These are phyloP conservation scores for Drosophila baimaii DNA, from an alignment of 1,140 invertebrate species.

Conservation along the genomic window DNA sequence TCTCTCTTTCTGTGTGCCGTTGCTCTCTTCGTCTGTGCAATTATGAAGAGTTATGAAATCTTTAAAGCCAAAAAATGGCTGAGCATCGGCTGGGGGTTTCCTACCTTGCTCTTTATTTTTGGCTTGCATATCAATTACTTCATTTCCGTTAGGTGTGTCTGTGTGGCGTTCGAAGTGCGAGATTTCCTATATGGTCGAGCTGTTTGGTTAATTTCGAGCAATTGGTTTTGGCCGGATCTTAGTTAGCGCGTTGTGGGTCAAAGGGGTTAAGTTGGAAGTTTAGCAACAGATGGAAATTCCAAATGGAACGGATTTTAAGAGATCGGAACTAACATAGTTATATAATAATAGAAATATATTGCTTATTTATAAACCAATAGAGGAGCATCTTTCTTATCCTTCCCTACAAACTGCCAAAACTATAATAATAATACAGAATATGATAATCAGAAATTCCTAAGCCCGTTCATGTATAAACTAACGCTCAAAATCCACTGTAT, in stretches of 20 bases:
- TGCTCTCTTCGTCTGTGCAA: conserved; percentile 27
- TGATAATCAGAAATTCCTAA: too few species aligned
- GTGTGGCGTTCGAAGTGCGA: conserved; percentile 35
- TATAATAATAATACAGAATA: too few species aligned
- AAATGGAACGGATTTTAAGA: neutral
- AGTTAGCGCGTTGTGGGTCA: conserved; percentile 2
- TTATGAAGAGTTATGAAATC: conserved; percentile 73
- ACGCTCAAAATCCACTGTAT: neutral
- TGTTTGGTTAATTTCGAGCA: conserved; percentile 19
- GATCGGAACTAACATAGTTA: neutral
- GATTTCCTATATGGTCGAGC: conserved; percentile 25
- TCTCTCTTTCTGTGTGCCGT: conserved; percentile 6
- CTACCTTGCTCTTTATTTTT: conserved; percentile 38
- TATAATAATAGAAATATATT: too few species aligned
- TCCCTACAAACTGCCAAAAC: neutral
- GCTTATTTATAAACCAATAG: too few species aligned
- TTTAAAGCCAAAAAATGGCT: conserved; percentile 48
- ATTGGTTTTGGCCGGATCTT: conserved; percentile 19
- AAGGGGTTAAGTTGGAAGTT: conserved; percentile 2
- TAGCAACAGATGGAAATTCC: too few species aligned
- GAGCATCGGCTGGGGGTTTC: conserved; percentile 37
- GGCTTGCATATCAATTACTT: conserved; percentile 76
- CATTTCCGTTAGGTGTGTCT: conserved; percentile 40
- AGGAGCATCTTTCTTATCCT: too few species aligned
- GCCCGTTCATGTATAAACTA: neutral